Percentiles rank a stretch among this genome's conserved stretches.
Conservation (phyloP, 2,797 vertebrate species). For the Scolopax bukidnonensis region DNA sequence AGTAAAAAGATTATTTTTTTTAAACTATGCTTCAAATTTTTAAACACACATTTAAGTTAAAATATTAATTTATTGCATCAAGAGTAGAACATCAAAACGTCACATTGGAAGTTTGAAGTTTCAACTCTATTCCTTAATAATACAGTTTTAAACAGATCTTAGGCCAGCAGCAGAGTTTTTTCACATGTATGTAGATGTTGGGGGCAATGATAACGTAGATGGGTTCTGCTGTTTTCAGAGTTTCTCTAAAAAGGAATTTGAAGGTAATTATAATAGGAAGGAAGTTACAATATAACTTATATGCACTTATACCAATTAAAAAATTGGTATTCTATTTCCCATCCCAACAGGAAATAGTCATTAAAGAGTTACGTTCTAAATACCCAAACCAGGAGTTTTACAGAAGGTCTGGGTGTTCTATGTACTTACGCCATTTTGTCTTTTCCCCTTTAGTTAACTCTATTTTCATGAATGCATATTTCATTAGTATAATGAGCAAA, state of each 20-base stretch:
- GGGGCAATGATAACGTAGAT: accelerated
- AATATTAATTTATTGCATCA: neutral
- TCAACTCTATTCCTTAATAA: neutral
- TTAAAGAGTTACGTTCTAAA: neutral
- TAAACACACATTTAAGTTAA: neutral
- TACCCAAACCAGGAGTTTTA: neutral
- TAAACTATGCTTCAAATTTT: neutral
- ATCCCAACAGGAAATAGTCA: neutral
- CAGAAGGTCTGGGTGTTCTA: too few relatives aligned
- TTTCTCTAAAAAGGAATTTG: neutral
- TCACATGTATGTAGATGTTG: too few relatives aligned
- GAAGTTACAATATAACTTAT: too few relatives aligned
- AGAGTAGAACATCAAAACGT: neutral
- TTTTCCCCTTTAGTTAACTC: neutral
- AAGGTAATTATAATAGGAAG: neutral
- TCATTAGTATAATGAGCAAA: neutral
- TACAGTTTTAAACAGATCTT: neutral
- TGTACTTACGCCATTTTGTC: neutral
- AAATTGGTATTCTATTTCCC: neutral
- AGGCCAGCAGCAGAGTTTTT: neutral
- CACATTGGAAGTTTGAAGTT: neutral
- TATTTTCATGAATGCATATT: neutral
- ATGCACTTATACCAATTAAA: neutral
- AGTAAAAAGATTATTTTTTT: neutral
- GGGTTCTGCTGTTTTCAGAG: neutral